Evolutionary conservation across 2,888 invertebrate species (phyloP).

Genomic region (Congeria kusceri): DNA sequence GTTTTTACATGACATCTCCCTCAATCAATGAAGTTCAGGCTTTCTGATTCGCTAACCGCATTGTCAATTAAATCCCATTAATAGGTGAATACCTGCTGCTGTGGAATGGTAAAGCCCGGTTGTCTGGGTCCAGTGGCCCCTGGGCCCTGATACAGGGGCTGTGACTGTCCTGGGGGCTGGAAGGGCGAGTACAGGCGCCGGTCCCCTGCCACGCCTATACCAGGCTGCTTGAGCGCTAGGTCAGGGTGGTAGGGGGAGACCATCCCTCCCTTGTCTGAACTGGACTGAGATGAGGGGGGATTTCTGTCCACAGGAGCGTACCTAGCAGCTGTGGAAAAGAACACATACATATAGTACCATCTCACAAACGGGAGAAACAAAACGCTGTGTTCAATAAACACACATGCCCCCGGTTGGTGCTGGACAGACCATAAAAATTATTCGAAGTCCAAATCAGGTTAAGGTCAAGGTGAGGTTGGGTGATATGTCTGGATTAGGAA

Average conservation of each 20-base stretch:
- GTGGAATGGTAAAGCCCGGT: conserved; percentile 1
- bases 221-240: conserved; percentile 20
- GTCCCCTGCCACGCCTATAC: conserved; percentile 29
- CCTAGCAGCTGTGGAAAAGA: conserved; percentile 42
- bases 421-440: too few relatives aligned
- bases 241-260: conserved; percentile 11
- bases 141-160: neutral
- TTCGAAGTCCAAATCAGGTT: too few relatives aligned
- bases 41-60: too few relatives aligned
- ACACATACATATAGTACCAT: neutral
- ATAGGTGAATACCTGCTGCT: conserved; percentile 8
- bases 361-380: too few relatives aligned
- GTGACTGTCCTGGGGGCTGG: conserved; percentile 43
- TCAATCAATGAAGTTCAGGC: too few relatives aligned
- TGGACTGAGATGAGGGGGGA: conserved; percentile 49
- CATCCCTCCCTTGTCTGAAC: conserved; percentile 44
- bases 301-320: conserved; percentile 55
- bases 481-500: too few relatives aligned
- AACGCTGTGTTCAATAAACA: too few relatives aligned
- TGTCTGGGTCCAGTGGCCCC: too few relatives aligned
- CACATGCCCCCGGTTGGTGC: too few relatives aligned
- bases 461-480: too few relatives aligned
- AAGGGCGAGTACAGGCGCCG: conserved; percentile 47
- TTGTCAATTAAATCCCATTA: too few relatives aligned
- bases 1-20: too few relatives aligned